Conservation (phyloP, 2,113 vertebrate genomes). For the Syngnathoides biaculeatus region DNA sequence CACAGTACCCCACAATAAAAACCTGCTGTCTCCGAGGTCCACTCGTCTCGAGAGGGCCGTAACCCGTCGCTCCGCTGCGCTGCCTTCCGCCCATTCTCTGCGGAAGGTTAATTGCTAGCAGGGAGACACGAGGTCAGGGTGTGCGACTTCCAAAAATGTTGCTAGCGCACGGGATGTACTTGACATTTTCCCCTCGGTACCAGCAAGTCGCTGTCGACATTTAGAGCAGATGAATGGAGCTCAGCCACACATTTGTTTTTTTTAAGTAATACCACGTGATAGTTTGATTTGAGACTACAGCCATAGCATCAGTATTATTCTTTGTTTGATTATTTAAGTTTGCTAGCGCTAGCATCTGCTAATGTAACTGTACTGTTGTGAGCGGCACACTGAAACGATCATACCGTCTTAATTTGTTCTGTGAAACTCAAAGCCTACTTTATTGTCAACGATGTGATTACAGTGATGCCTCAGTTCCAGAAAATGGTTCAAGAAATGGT, state of each 20-base stretch:
- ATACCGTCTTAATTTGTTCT: too few species aligned
- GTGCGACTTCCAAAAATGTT: slow-evolving; percentile 29
- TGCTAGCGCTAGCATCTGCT: too few species aligned
- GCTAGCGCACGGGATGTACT: slow-evolving; percentile 16
- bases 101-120: slow-evolving; percentile 49
- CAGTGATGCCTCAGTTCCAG: too few species aligned
- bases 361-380: too few species aligned
- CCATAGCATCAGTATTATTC: too few species aligned
- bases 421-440: too few species aligned
- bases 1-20: slow-evolving; percentile 3
- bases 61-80: slow-evolving; percentile 35
- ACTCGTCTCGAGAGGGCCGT: slow-evolving; percentile 29
- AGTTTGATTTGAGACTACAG: background rate
- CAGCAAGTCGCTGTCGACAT: background rate
- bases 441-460: too few species aligned
- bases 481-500: too few species aligned
- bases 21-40: slow-evolving; percentile 14
- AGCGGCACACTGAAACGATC: too few species aligned
- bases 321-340: too few species aligned
- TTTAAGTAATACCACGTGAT: background rate
- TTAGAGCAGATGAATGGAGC: background rate
- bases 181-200: slow-evolving; percentile 34
- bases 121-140: slow-evolving; percentile 33
- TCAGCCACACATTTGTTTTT: background rate
- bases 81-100: slow-evolving; percentile 45